These are phyloP conservation scores for Porphyrio hochstetteri DNA, from an alignment of 2,113 vertebrate genomes.

Conservation along the genomic window DNA sequence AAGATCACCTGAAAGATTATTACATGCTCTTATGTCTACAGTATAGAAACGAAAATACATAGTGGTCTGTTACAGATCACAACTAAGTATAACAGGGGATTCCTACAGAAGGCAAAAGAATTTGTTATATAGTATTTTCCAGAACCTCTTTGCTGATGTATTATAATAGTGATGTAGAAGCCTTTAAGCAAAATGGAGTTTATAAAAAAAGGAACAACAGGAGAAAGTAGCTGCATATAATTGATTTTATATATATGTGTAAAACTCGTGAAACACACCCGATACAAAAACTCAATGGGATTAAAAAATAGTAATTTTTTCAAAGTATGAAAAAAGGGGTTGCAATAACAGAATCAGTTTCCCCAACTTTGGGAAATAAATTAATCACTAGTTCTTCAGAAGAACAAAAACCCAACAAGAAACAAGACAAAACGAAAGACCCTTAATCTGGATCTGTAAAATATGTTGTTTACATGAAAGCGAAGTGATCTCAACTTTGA, in stretches of 20 bases:
- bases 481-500: background rate
- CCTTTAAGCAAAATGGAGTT: background rate
- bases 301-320: background rate
- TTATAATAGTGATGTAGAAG: background rate
- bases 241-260: background rate
- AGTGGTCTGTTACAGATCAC: background rate
- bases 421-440: background rate
- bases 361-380: background rate
- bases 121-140: background rate
- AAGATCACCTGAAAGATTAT: background rate
- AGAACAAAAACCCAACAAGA: background rate
- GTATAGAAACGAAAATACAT: background rate
- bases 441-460: background rate
- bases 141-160: background rate
- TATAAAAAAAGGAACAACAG: background rate
- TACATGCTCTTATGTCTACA: background rate
- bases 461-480: background rate
- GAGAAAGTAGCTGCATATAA: background rate
- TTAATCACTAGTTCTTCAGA: background rate
- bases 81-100: background rate
- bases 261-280: background rate
- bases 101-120: background rate
- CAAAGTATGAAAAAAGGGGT: background rate
- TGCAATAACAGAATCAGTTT: fast-evolving
- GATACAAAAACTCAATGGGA: background rate